These are phyloP conservation scores for Steinernema hermaphroditum DNA, from an alignment of 2,888 invertebrate species.

Conservation along the genomic window DNA sequence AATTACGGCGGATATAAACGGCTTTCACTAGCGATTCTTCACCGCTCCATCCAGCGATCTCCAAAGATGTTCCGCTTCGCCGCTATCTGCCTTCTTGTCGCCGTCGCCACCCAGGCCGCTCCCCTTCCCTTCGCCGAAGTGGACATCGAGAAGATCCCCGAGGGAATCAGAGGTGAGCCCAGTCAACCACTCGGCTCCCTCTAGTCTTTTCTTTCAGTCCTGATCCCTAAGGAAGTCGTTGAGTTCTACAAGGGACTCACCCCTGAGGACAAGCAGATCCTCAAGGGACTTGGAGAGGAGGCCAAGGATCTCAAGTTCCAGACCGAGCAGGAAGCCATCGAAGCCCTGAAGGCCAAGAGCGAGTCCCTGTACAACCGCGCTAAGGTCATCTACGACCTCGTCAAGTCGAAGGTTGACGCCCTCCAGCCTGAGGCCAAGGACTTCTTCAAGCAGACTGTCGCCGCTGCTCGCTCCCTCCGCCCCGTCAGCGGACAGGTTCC, in stretches of 20 bases:
- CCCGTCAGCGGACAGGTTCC: conserved; percentile 59
- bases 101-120: conserved; percentile 44
- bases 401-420: conserved; percentile 53
- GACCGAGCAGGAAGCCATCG: conserved; percentile 53
- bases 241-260: conserved; percentile 61
- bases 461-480: conserved; percentile 54
- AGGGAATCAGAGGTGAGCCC: conserved; percentile 57
- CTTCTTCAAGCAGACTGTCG: conserved; percentile 60
- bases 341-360: conserved; percentile 59
- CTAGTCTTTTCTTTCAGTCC: conserved; percentile 39
- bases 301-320: conserved; percentile 38
- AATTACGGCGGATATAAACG: background rate
- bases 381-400: conserved; percentile 42
- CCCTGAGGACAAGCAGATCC: conserved; percentile 56
- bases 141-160: conserved; percentile 58
- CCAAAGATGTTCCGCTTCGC: background rate
- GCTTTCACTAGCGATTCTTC: background rate
- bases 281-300: conserved; percentile 58
- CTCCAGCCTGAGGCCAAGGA: conserved; percentile 58
- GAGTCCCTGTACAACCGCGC: conserved; percentile 45
- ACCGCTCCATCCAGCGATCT: background rate
- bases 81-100: conserved; percentile 31
- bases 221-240: conserved; percentile 61
- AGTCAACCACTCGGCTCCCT: background rate
- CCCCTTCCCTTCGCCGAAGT: conserved; percentile 50